Base-by-base conservation (phyloP, 2,797 vertebrate species). In the Xenentodon cancila region DNA sequence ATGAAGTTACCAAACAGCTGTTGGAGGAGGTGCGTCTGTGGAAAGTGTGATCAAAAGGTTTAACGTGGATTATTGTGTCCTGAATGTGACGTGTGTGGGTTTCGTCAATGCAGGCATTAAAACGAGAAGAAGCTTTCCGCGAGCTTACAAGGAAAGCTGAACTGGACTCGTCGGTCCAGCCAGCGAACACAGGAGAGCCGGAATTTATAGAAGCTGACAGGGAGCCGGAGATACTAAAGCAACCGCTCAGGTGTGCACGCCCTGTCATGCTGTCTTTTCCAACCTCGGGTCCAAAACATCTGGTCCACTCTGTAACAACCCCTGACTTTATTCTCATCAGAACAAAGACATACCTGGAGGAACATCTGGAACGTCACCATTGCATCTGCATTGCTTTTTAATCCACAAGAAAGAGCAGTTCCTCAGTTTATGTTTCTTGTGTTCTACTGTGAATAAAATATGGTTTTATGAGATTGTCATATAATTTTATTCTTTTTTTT, bases 1-100 rank as follows among this genome's bases (percentile, higher is more conserved):
- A 93, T 73, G 94, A 96, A 0, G 75, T 95, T 69, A 95, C 95
- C 0, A 91, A 77, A 47, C 89, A 91, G 50, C 86, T 98, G 51
- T 63, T 98, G 78, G 92, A 96, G 40, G 94, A 95, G 94, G 97
- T 98, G 46, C 84, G 93, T 49, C 46, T 84, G 93, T 48, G 16
- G 25, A 20, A 46, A 34, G 9, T 37, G 9, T 37, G 30, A 13
- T 55, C 12, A 0, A 11, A 40, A 45, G 1, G 5, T 27, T 55
- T 37, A 0, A 4, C 11, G 4, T 32, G 7, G 3, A 8, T 45
- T 19, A 3, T 32, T 25, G 3, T 45, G 5, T 18, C 44, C 46
- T 49, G 19, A 49, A 5, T 17, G 9, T 12, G 34, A 25, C 34
- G 11, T 42, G 55, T 7, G 8, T 7, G 12, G 7, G 0, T 59